These are phyloP conservation scores for Busseola fusca DNA, from an alignment of 2,888 invertebrate species.

Conservation along the genomic window DNA sequence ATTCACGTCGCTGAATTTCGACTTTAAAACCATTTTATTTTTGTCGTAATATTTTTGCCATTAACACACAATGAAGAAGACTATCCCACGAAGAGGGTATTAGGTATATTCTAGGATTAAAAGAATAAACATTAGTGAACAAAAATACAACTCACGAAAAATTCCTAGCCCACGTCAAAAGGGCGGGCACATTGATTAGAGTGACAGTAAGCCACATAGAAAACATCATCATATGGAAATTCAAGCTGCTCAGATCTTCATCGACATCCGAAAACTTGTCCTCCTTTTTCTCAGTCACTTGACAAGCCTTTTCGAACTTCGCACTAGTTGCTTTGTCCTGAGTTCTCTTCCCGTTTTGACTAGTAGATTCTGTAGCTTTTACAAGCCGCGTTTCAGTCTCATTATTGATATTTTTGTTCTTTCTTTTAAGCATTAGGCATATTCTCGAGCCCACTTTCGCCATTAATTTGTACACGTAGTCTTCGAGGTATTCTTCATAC, in stretches of 20 bases:
- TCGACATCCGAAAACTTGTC: slow-evolving; percentile 60
- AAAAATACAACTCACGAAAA: slow-evolving; percentile 89
- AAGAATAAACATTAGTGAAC: not conserved
- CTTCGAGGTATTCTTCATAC: slow-evolving; percentile 93
- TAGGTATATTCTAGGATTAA: not conserved
- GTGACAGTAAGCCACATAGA: slow-evolving; percentile 91
- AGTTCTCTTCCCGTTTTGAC: slow-evolving; percentile 17
- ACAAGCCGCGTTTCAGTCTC: slow-evolving; percentile 57
- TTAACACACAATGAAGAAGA: no score
- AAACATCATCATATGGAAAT: slow-evolving; percentile 93
- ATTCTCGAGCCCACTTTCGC: slow-evolving; percentile 79
- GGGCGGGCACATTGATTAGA: slow-evolving; percentile 91
- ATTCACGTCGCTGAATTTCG: no score
- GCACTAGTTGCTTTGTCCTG: slow-evolving; percentile 19
- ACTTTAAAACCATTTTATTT: no score
- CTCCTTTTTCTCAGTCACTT: slow-evolving; percentile 39
- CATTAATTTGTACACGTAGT: slow-evolving; percentile 86
- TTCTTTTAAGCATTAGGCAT: slow-evolving; percentile 70
- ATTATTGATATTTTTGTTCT: slow-evolving; percentile 47
- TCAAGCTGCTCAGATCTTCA: slow-evolving; percentile 86
- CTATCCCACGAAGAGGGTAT: no score
- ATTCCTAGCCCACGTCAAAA: slow-evolving; percentile 94
- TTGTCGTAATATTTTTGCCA: no score
- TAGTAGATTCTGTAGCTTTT: slow-evolving; percentile 25
- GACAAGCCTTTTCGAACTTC: slow-evolving; percentile 25